Evolutionary conservation across 2,113 vertebrate species (phyloP), one percentile per base, ranked within the genome.

Genomic region (Erythrolamprus reginae): DNA sequence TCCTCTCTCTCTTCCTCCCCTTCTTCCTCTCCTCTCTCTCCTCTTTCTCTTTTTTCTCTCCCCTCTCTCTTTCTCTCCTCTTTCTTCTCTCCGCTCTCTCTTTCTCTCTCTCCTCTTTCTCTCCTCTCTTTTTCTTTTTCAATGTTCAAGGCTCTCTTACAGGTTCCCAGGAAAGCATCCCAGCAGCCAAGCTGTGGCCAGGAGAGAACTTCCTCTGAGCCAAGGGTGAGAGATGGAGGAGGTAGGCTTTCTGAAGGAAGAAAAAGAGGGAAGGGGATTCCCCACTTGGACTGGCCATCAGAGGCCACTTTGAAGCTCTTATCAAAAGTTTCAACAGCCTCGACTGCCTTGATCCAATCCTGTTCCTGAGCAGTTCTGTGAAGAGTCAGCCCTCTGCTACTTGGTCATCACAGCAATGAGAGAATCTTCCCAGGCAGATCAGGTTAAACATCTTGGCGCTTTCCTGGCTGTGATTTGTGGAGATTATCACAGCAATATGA

Each of bases 291-390:
- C 0, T 5, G 82, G 65, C 83, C 21, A 56, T 38, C 26, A 51
- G 89, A 19, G 33, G 87, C 28, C 52, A 28, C 3, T 1, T 89
- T 42, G 86, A 50, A 5, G 0, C 89, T 89, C 91, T 61, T 88
- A 50, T 90, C 86, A 88, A 77, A 55, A 84, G 87, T 77, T 92
- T 92, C 91, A 89, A 89, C 89, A 91, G 86, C 91, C 82, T 91
- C 84, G 90, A 84, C 77, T 13, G 88, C 82, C 89, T 84, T 3
- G 88, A 84, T 91, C 90, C 92, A 65, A 82, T 85, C 19, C 1
- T 47, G n/a, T 53, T 92, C 94, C 92, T 91, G 92, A 90, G 88
- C 33, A n/a, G 15, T 33, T 15, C 24, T 53, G 28, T 10, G 65
- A 82, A 82, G 0, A 47, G 33, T 91, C 87, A 61, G 7, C 2